Percentiles rank a stretch among this genome's conserved stretches.
phyloP scores from a whole-genome alignment of 2,113 vertebrate species.

The Aegithalos caudatus region DNA sequence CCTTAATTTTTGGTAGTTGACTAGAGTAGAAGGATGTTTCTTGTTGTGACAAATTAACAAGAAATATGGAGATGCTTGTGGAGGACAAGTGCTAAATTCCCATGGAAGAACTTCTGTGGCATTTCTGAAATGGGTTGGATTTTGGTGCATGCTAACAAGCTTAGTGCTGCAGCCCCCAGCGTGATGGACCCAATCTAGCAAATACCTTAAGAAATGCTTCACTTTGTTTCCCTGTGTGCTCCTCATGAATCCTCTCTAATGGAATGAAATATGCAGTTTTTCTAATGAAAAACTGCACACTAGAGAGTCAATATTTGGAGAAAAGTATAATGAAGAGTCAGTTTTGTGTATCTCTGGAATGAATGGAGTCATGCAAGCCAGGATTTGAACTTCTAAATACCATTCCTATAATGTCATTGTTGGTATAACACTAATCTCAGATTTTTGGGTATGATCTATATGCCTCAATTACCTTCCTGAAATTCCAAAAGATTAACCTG shows the following conservation, averaged over 20 bases:
- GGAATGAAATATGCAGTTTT: not conserved
- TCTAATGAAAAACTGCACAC: not conserved
- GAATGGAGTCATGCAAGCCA: not conserved
- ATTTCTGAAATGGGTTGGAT: not conserved
- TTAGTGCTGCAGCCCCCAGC: not conserved
- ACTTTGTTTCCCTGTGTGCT: not conserved
- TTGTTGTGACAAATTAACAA: not conserved
- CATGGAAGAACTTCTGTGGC: fast-evolving
- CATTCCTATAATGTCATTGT: not conserved
- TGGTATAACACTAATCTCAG: not conserved
- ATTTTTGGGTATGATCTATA: not conserved
- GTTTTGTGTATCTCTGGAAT: not conserved
- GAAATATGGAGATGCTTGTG: not conserved
- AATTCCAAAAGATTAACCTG: not conserved
- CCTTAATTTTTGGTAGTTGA: not conserved
- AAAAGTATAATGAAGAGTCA: not conserved
- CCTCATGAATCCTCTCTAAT: not conserved
- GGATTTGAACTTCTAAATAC: not conserved
- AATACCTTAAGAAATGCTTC: not conserved
- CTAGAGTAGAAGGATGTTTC: not conserved
- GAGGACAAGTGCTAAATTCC: not conserved
- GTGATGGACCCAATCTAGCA: not conserved
- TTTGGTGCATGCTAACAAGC: not conserved
- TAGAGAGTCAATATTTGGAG: not conserved
- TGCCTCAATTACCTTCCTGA: not conserved